Evolutionary conservation across 2,797 vertebrate species (phyloP).

Genomic region (Prionace glauca): DNA sequence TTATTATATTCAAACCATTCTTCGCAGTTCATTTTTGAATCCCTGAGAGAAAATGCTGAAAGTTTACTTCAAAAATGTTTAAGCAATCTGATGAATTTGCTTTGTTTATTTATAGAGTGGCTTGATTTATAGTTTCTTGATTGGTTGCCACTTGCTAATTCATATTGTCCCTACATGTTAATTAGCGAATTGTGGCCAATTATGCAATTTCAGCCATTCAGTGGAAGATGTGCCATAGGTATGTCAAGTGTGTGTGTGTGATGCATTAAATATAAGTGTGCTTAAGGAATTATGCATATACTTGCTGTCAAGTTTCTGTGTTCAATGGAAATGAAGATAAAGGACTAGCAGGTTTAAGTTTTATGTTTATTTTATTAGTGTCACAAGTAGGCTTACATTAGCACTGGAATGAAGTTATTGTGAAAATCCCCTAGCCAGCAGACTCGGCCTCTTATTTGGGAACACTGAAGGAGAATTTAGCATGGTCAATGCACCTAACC

Average conservation of each 20-base stretch:
- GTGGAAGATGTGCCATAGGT: neutral
- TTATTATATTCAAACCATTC: neutral
- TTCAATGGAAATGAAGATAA: too few species aligned
- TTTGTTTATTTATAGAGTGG: neutral
- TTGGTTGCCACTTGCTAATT: neutral
- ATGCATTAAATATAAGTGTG: neutral
- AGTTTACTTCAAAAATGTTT: neutral
- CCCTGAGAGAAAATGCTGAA: neutral
- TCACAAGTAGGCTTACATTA: too few species aligned
- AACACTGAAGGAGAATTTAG: too few species aligned
- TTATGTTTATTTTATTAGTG: too few species aligned
- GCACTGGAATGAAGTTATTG: too few species aligned
- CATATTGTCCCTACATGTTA: neutral
- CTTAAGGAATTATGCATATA: neutral
- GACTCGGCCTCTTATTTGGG: too few species aligned
- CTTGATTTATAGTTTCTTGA: neutral
- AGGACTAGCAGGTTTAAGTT: too few species aligned
- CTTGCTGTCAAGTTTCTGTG: too few species aligned
- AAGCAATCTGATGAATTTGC: neutral
- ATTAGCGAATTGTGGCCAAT: neutral
- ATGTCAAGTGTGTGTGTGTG: neutral
- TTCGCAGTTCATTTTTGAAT: neutral
- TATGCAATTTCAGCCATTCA: neutral
- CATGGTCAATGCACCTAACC: too few species aligned
- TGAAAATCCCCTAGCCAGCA: too few species aligned